Evolutionary conservation across 2,888 invertebrate species (phyloP).

Genomic region (Sialis lutaria): DNA sequence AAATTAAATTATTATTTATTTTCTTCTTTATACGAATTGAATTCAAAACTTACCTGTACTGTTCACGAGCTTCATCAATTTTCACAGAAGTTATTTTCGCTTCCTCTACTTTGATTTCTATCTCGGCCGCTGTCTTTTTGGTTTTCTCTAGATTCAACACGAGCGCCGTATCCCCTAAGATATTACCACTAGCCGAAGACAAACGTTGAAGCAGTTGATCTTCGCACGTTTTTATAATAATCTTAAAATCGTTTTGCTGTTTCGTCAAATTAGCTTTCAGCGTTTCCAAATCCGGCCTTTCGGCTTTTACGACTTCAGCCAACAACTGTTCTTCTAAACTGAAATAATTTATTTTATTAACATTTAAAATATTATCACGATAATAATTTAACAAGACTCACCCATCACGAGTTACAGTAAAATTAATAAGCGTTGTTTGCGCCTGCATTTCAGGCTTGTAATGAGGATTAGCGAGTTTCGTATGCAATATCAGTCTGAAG

Average conservation of each 20-base stretch:
- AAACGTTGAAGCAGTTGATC: conserved; percentile 74
- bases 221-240: conserved; percentile 77
- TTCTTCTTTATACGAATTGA: background rate
- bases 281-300: conserved; percentile 77
- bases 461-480: conserved; percentile 88
- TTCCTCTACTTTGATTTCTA: conserved; percentile 71
- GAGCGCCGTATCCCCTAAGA: conserved; percentile 74
- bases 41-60: conserved; percentile 38
- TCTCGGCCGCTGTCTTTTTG: conserved; percentile 82
- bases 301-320: conserved; percentile 85
- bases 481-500: conserved; percentile 76
- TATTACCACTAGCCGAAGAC: conserved; percentile 82
- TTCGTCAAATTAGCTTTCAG: conserved; percentile 70
- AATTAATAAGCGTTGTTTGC: conserved; percentile 87
- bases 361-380: background rate
- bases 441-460: conserved; percentile 96
- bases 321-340: conserved; percentile 79
- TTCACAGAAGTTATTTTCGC: conserved; percentile 71
- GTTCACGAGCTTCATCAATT: conserved; percentile 82
- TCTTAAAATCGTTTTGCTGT: conserved; percentile 89
- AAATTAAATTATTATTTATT: background rate
- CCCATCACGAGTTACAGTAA: conserved; percentile 86
- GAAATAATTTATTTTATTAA: conserved; percentile 1
- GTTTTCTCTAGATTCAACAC: conserved; percentile 88
- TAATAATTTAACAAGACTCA: conserved; percentile 13